Evolutionary conservation across 2,797 vertebrate genomes (phyloP), one percentile per base, ranked within the genome.

Genomic region (Peromyscus attwateri): DNA sequence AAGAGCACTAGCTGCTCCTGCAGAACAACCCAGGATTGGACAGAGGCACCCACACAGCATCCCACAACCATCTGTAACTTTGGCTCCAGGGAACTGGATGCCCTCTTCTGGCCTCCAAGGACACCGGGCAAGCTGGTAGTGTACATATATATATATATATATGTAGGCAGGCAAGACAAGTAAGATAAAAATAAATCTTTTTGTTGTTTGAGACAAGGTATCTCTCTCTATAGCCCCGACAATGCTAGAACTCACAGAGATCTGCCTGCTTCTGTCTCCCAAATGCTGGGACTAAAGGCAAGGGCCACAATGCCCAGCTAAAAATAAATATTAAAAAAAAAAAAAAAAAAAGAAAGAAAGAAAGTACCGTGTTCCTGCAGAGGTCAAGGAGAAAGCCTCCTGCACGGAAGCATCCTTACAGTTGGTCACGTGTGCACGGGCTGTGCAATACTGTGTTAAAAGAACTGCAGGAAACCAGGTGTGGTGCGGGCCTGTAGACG

Each of bases 321-420:
- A 40, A 71, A 75, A 75, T 43, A 75, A 43, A 43, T 73, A 73
- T 40, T 68, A 5, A 68, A 40, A n/a, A 73, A 71, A n/a, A 17
- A 70, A 70, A 71, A 1, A 71, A 71, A 71, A 17, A 10, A 7
- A 49, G 8, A 46, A 46, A 6, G 8, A 49, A 49, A 49, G 9
- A 10, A 73, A 40, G 40, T 11, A 55, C 8, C 2, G 19, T 2
- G 25, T 49, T 14, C 64, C 68, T 76, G 49, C 23, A 6, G 14
- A 31, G n/a, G 52, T 8, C 0, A 1, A 80, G 46, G 10, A 29
- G 76, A n/a, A 87, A 75, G 12, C 57, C 68, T n/a, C 40, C 60
- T 3, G 6, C 0, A 2, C 11, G 29, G 83, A 46, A 0, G 0
- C 6, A 0, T n/a, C 62, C 25, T 34, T n/a, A 31, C 0, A 2